Percentiles rank a stretch among this genome's conserved stretches.
Conservation (phyloP, 2,797 vertebrate genomes). For the Muraenolepis orangiensis region DNA sequence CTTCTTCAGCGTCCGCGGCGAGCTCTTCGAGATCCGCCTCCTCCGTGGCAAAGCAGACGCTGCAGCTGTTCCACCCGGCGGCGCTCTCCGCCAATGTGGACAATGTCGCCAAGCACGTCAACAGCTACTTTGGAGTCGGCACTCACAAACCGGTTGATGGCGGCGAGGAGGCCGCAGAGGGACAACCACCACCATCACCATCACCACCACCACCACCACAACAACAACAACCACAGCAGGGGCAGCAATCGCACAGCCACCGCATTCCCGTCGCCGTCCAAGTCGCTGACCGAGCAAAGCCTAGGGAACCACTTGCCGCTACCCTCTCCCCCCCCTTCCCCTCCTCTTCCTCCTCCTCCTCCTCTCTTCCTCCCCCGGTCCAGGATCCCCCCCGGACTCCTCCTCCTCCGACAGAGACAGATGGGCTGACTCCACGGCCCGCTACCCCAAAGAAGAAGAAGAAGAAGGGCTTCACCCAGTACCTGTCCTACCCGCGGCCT, state of each 20-base stretch:
- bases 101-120: slow-evolving; percentile 89
- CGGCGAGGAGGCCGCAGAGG: slow-evolving; percentile 54
- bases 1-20: slow-evolving; percentile 8
- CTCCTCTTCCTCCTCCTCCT: slow-evolving; percentile 23
- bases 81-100: slow-evolving; percentile 84
- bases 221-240: slow-evolving; percentile 1
- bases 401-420: slow-evolving; percentile 25
- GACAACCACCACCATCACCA: slow-evolving; percentile 27
- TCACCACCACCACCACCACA: slow-evolving; percentile 21
- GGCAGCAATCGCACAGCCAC: not conserved
- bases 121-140: slow-evolving; percentile 79
- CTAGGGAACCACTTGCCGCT: slow-evolving; percentile 20
- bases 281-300: slow-evolving; percentile 46
- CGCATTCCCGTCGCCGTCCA: slow-evolving; percentile 47
- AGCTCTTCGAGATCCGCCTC: slow-evolving; percentile 38
- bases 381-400: no score
- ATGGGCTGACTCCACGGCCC: not conserved
- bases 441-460: no score
- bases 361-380: not conserved
- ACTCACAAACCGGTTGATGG: slow-evolving; percentile 28
- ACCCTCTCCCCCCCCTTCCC: not conserved
- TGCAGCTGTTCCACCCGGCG: slow-evolving; percentile 78
- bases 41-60: slow-evolving; percentile 60
- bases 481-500: slow-evolving; percentile 87
- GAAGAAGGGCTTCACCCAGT: slow-evolving; percentile 86